Conservation (phyloP, 2,888 invertebrate species). For the Glomeris marginata region DNA sequence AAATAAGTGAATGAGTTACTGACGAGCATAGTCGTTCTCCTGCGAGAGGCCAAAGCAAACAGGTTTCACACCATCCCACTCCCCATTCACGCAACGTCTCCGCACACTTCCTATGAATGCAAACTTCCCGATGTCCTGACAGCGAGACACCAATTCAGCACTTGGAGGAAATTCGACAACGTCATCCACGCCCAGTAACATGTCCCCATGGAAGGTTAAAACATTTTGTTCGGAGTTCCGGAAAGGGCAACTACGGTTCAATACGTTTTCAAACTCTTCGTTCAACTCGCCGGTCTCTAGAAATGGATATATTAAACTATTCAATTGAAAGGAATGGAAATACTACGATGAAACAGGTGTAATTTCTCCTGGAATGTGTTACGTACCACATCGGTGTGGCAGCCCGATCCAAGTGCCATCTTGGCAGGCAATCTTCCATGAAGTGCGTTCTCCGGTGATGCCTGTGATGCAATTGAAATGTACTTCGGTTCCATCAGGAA, state of each 20-base stretch:
- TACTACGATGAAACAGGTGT: background rate
- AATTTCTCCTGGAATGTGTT: background rate
- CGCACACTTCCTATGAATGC: slow-evolving; percentile 58
- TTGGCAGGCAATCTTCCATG: slow-evolving; percentile 72
- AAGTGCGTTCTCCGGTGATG: slow-evolving; percentile 62
- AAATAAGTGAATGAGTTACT: slow-evolving; percentile 26
- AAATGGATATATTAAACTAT: no score
- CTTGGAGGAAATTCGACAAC: slow-evolving; percentile 64
- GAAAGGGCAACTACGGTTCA: slow-evolving; percentile 58
- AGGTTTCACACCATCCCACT: slow-evolving; percentile 66
- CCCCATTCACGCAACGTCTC: slow-evolving; percentile 56
- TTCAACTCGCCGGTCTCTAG: slow-evolving; percentile 10
- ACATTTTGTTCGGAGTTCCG: slow-evolving; percentile 62
- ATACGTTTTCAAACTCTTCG: slow-evolving; percentile 15
- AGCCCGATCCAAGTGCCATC: slow-evolving; percentile 72
- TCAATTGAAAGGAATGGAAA: no score
- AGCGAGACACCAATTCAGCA: slow-evolving; percentile 49
- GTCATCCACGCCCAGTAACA: slow-evolving; percentile 51
- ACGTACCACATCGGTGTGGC: slow-evolving; percentile 58
- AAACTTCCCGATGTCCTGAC: slow-evolving; percentile 73
- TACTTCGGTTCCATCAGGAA: slow-evolving; percentile 67
- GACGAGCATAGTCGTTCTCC: slow-evolving; percentile 70
- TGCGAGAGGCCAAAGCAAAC: slow-evolving; percentile 67
- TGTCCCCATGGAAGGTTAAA: slow-evolving; percentile 63
- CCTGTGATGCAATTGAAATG: slow-evolving; percentile 62